Evolutionary conservation across 2,888 invertebrate genomes (phyloP).

Genomic region (Dromius quadrimaculatus): DNA sequence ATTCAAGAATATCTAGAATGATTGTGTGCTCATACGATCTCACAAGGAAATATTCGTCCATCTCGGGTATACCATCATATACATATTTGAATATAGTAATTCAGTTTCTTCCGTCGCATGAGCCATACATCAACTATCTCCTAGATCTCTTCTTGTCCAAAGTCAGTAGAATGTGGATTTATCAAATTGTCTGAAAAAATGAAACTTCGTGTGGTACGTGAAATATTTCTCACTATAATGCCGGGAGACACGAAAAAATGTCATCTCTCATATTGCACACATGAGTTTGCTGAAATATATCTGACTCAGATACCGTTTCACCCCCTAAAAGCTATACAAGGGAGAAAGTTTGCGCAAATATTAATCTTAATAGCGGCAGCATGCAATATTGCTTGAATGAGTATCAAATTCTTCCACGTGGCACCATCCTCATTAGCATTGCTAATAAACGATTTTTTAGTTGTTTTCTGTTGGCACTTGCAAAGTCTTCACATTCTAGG

Average conservation of each 20-base stretch:
- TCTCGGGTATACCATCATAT: too few species aligned
- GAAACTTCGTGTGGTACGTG: slow-evolving; percentile 37
- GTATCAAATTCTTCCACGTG: slow-evolving; percentile 8
- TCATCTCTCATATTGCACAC: slow-evolving; percentile 34
- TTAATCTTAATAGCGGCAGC: slow-evolving; percentile 1
- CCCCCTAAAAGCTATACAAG: not conserved
- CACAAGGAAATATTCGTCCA: too few species aligned
- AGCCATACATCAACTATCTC: slow-evolving; percentile 13
- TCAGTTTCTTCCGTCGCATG: too few species aligned
- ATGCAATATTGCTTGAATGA: not conserved
- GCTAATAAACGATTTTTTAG: slow-evolving; percentile 1
- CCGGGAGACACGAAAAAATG: slow-evolving; percentile 35
- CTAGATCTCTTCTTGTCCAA: slow-evolving; percentile 11
- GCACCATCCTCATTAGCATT: slow-evolving; percentile 10
- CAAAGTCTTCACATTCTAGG: too few species aligned
- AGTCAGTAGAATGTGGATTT: slow-evolving; percentile 39
- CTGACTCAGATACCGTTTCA: not conserved
- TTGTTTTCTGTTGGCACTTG: slow-evolving; percentile 27
- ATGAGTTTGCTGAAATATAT: slow-evolving; percentile 36
- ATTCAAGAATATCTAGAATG: too few species aligned
- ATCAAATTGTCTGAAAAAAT: slow-evolving; percentile 45
- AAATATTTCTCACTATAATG: slow-evolving; percentile 39
- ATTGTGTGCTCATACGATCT: too few species aligned
- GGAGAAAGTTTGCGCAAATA: not conserved
- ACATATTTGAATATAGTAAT: too few species aligned